These are phyloP conservation scores for Timandra comae DNA, from an alignment of 2,888 invertebrate genomes.

Conservation along the genomic window DNA sequence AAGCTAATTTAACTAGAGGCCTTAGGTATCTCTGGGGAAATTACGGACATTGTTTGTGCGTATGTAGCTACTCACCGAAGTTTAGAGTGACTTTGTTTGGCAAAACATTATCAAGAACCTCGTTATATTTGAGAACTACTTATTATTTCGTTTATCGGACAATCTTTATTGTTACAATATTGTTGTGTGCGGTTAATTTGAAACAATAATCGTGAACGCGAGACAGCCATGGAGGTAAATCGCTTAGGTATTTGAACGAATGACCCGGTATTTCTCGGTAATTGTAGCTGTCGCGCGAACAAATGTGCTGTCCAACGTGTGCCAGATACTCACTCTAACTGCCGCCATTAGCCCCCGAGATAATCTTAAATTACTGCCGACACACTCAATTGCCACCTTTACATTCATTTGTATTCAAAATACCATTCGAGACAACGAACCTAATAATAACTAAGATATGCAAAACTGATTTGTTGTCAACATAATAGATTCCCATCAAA, in stretches of 20 bases:
- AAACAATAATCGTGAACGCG: constrained; percentile 28
- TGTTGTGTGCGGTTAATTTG: constrained; percentile 20
- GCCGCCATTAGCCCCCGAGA: constrained; percentile 55
- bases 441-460: background rate
- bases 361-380: constrained; percentile 53
- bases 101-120: constrained; percentile 33
- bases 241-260: constrained; percentile 51
- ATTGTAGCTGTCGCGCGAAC: constrained; percentile 67
- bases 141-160: constrained; percentile 22
- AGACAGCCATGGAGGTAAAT: constrained; percentile 39
- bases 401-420: constrained; percentile 10
- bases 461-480: too few relatives aligned
- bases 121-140: constrained; percentile 28
- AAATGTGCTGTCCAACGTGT: constrained; percentile 59
- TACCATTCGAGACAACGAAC: background rate
- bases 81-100: constrained; percentile 41
- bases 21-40: constrained; percentile 57
- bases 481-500: too few relatives aligned
- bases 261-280: constrained; percentile 57
- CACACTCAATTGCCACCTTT: constrained; percentile 34
- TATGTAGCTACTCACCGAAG: constrained; percentile 39
- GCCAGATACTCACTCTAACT: constrained; percentile 62
- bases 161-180: constrained; percentile 16
- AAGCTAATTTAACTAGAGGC: constrained; percentile 63
- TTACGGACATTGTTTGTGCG: constrained; percentile 55